These are phyloP conservation scores for Phyllostomus discolor DNA, from an alignment of 2,113 vertebrate genomes.

Conservation along the genomic window DNA sequence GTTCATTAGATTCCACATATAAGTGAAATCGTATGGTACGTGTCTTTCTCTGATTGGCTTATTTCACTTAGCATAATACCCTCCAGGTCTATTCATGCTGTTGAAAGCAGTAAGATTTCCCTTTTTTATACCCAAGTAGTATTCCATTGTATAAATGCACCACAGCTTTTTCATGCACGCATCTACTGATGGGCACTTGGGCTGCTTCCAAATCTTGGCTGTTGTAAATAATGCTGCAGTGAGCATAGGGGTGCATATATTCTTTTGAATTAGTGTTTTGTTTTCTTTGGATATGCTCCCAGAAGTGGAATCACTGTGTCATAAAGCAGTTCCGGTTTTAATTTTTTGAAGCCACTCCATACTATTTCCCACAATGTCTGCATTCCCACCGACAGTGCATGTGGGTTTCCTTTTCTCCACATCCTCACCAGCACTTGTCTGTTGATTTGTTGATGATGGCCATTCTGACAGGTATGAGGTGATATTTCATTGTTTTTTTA, in stretches of 20 bases:
- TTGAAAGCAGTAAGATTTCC: neutral
- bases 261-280: neutral
- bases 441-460: neutral
- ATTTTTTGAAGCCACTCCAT: neutral
- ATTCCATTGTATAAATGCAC: neutral
- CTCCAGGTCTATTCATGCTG: neutral
- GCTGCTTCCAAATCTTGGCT: neutral
- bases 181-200: neutral
- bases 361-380: neutral
- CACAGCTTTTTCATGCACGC: neutral
- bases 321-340: neutral
- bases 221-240: neutral
- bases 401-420: neutral
- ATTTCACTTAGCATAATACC: neutral
- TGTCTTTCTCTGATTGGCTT: neutral
- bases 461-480: neutral
- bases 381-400: neutral
- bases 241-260: neutral
- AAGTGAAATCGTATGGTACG: neutral
- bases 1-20: neutral
- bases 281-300: neutral
- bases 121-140: neutral
- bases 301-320: neutral
- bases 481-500: neutral
- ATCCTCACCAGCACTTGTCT: neutral